Conservation (phyloP, 2,113 vertebrate genomes). For the Equus przewalskii region DNA sequence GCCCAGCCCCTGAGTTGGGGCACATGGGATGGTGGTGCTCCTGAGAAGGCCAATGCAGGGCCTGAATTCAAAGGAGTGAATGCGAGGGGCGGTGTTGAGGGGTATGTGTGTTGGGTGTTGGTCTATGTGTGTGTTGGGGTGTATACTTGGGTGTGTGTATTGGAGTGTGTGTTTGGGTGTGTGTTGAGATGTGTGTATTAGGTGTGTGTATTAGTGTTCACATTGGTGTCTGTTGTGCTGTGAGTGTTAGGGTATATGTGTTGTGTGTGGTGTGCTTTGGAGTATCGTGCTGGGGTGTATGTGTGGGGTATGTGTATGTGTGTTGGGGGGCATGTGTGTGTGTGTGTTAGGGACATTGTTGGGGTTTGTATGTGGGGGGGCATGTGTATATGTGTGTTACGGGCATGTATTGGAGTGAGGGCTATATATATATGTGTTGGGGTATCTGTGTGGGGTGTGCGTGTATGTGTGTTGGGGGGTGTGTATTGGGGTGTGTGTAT, state of each 20-base stretch:
- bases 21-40: rapidly evolving
- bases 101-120: background rate
- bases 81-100: no score
- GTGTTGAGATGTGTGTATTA: background rate
- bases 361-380: no score
- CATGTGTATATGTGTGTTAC: no score
- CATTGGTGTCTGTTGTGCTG: background rate
- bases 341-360: no score
- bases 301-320: no score
- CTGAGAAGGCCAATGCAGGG: background rate
- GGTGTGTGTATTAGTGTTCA: background rate
- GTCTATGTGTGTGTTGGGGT: background rate
- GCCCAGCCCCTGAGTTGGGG: background rate
- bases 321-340: background rate
- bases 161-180: no score
- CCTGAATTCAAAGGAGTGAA: background rate
- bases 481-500: no score
- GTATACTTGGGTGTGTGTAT: no score
- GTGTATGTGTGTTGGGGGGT: no score
- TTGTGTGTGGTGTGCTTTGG: background rate
- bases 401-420: no score
- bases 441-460: no score
- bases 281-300: background rate
- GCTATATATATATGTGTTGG: no score
- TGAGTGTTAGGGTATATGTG: background rate